Conservation (phyloP, 2,888 invertebrate genomes). For the Noctua comes region DNA sequence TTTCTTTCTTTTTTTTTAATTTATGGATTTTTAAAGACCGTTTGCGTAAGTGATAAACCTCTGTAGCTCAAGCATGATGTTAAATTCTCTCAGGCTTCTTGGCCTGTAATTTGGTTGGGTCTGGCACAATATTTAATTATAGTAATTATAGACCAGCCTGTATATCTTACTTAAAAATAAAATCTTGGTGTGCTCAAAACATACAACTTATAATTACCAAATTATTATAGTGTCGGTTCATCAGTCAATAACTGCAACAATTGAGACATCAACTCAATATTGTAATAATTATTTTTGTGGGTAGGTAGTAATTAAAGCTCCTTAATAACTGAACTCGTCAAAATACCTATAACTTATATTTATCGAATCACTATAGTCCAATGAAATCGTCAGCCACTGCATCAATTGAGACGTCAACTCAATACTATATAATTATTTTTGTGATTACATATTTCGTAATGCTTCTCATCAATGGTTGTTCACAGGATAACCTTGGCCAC, state of each 20-base stretch:
- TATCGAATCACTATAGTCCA: no score
- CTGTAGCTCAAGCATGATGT: neutral
- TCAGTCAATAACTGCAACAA: neutral
- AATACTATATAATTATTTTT: no score
- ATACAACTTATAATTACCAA: neutral
- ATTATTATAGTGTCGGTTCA: neutral
- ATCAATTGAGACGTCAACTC: no score
- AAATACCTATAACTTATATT: no score
- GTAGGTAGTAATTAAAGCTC: no score
- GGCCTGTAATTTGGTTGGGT: conserved; percentile 1
- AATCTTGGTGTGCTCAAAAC: neutral
- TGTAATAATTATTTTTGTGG: neutral
- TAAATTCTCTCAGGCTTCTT: conserved; percentile 7
- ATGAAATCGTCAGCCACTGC: no score
- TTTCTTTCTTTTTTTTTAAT: no score
- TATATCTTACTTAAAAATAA: neutral
- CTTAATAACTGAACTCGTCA: no score
- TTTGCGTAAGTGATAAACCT: neutral
- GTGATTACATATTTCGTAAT: neutral
- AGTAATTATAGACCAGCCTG: conserved; percentile 1
- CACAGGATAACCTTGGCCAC: no score
- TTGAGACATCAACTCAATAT: neutral
- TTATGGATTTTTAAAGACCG: neutral
- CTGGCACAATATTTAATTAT: conserved; percentile 26
- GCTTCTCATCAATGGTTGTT: neutral